Percentiles rank a stretch among this genome's conserved stretches.
These are phyloP conservation scores for Lycocerus yunnanus DNA, from an alignment of 2,888 invertebrate species.

Conservation along the genomic window DNA sequence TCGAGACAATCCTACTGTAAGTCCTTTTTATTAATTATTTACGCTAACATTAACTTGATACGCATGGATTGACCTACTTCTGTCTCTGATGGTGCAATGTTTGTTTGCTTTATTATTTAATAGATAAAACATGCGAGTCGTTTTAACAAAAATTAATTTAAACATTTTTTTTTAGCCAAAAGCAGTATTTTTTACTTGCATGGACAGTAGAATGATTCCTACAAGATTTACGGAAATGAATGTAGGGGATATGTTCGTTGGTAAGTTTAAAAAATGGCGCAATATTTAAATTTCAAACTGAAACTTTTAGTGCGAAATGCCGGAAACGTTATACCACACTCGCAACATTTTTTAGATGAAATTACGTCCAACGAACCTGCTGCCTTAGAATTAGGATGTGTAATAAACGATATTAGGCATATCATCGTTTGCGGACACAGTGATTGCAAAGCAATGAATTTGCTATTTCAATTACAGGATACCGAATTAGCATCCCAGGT, in stretches of 20 bases:
- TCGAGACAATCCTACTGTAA: constrained; percentile 84
- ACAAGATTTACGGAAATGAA: constrained; percentile 93
- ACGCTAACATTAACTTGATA: no score
- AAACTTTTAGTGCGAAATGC: constrained; percentile 83
- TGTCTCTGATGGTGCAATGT: background rate
- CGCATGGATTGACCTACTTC: constrained; percentile 5
- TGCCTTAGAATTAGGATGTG: constrained; percentile 91
- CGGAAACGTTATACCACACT: constrained; percentile 93
- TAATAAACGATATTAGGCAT: constrained; percentile 87
- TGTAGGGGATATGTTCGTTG: constrained; percentile 97
- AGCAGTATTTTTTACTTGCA: constrained; percentile 96
- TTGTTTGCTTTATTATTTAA: background rate
- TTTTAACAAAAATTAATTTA: background rate
- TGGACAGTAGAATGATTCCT: constrained; percentile 97
- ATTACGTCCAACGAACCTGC: constrained; percentile 94
- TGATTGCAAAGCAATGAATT: constrained; percentile 97
- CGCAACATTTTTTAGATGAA: constrained; percentile 84
- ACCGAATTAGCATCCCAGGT: constrained; percentile 74
- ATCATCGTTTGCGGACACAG: constrained; percentile 97
- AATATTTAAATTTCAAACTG: background rate
- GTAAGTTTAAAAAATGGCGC: constrained; percentile 57
- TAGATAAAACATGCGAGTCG: background rate
- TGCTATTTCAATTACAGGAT: constrained; percentile 81
- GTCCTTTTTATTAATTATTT: constrained; percentile 38
- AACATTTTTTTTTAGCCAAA: constrained; percentile 71